Percentiles rank a stretch among this genome's conserved stretches.
Evolutionary conservation across 2,797 vertebrate genomes (phyloP).

Genomic region (Etheostoma perlongum): DNA sequence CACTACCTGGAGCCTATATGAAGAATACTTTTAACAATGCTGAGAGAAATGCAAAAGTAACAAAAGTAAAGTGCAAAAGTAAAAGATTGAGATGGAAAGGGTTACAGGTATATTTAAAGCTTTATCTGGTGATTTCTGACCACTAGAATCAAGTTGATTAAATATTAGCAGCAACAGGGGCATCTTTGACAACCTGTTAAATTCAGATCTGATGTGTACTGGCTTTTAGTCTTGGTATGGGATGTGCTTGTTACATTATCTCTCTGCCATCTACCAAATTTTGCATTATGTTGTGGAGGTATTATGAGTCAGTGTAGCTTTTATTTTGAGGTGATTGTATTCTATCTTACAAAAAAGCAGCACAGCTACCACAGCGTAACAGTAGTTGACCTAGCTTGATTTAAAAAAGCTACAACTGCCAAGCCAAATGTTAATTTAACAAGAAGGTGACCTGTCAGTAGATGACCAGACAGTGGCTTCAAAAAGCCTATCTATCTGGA

Average conservation of each 20-base stretch:
- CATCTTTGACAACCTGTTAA: conserved; percentile 1
- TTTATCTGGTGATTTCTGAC: conserved; percentile 28
- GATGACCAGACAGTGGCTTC: conserved; percentile 17
- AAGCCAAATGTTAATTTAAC: background rate
- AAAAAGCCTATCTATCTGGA: conserved; percentile 14
- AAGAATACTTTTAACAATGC: conserved; percentile 47
- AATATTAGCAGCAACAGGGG: background rate
- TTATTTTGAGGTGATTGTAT: background rate
- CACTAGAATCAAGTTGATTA: conserved; percentile 5
- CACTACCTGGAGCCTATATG: conserved; percentile 58
- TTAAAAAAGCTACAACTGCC: background rate
- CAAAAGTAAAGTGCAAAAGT: conserved; percentile 21
- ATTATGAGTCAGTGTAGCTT: background rate
- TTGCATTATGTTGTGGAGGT: background rate
- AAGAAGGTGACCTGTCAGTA: conserved; percentile 13
- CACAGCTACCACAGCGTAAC: background rate
- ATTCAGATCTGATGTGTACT: conserved; percentile 7
- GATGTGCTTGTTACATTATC: background rate
- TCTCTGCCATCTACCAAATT: background rate
- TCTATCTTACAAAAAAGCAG: background rate
- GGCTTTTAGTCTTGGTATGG: background rate
- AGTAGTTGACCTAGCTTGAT: background rate
- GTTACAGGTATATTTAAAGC: conserved; percentile 20
- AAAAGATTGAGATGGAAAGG: conserved; percentile 30
- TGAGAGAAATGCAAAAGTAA: conserved; percentile 38